Conservation (phyloP, 2,888 invertebrate species). For the Cantharis flavilabris region DNA sequence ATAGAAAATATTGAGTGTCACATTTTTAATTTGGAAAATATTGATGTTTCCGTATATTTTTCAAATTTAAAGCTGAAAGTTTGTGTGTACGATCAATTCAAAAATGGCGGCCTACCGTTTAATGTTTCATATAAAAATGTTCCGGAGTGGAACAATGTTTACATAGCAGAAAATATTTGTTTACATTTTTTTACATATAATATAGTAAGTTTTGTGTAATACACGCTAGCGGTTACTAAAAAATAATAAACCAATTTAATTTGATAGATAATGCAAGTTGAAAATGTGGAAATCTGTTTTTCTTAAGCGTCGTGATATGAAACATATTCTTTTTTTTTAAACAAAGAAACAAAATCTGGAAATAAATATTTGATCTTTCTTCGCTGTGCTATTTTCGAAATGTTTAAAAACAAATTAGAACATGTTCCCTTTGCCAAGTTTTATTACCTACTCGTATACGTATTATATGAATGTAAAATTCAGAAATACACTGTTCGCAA, state of each 20-base stretch:
- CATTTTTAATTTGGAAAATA: neutral
- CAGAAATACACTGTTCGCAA: neutral
- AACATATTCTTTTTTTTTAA: neutral
- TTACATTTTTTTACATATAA: neutral
- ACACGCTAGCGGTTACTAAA: neutral
- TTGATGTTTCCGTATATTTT: neutral
- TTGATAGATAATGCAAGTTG: neutral
- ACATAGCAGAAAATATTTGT: neutral
- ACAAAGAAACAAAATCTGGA: conserved; percentile 1
- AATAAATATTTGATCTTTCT: conserved; percentile 5
- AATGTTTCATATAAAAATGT: neutral
- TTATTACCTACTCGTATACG: neutral
- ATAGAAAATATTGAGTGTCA: neutral
- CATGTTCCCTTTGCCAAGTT: conserved; percentile 2
- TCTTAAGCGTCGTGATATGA: neutral
- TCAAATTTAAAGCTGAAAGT: neutral
- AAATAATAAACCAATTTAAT: neutral
- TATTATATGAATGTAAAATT: neutral
- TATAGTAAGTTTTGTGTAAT: neutral
- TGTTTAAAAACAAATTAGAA: conserved; percentile 5
- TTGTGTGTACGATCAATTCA: neutral
- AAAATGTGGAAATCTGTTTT: neutral
- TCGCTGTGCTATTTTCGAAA: neutral
- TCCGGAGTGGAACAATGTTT: neutral
- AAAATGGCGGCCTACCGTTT: neutral